phyloP scores from a whole-genome alignment of 2,797 vertebrate species.

The Ctenopoma multispine region DNA sequence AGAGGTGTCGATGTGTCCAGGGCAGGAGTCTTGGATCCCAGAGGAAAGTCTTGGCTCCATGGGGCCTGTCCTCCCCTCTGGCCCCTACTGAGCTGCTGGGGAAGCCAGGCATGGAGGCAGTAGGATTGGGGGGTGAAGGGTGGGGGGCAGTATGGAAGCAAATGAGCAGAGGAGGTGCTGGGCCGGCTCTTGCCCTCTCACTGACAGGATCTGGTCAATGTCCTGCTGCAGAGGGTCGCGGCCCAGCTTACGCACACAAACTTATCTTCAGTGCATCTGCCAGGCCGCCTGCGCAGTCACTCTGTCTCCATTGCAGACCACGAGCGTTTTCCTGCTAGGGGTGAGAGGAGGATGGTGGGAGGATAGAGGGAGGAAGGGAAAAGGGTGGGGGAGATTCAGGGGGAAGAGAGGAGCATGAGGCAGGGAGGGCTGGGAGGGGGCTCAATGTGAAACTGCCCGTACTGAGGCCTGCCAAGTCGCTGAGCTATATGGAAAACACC shows the following conservation, averaged over 20 bases:
- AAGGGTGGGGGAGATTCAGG: conserved; percentile 47
- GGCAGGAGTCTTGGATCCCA: conserved; percentile 78
- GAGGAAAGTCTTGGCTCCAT: conserved; percentile 90
- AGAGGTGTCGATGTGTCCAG: conserved; percentile 84
- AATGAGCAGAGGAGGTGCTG: conserved; percentile 73
- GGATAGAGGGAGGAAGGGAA: conserved; percentile 61
- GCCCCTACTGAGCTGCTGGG: conserved; percentile 70
- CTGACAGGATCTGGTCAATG: conserved; percentile 99
- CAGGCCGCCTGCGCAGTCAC: conserved; percentile 96
- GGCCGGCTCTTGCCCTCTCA: conserved; percentile 89
- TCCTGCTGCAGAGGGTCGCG: conserved; percentile 96
- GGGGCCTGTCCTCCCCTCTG: conserved; percentile 78
- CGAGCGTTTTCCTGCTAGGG: conserved; percentile 90
- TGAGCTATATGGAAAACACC: conserved; percentile 88
- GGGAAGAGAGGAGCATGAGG: conserved; percentile 41
- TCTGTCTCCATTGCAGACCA: conserved; percentile 95
- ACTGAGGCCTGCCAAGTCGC: conserved; percentile 87
- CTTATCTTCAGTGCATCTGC: conserved; percentile 98
- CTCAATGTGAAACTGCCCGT: conserved; percentile 85
- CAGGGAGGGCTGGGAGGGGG: conserved; percentile 46
- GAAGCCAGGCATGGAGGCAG: conserved; percentile 78
- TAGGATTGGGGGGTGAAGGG: conserved; percentile 67
- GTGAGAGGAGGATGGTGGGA: conserved; percentile 64
- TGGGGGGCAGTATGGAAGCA: conserved; percentile 38
- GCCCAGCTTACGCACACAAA: conserved; percentile 98